Base-by-base conservation (phyloP, 1,140 invertebrate genomes). In the Chymomyza costata region DNA sequence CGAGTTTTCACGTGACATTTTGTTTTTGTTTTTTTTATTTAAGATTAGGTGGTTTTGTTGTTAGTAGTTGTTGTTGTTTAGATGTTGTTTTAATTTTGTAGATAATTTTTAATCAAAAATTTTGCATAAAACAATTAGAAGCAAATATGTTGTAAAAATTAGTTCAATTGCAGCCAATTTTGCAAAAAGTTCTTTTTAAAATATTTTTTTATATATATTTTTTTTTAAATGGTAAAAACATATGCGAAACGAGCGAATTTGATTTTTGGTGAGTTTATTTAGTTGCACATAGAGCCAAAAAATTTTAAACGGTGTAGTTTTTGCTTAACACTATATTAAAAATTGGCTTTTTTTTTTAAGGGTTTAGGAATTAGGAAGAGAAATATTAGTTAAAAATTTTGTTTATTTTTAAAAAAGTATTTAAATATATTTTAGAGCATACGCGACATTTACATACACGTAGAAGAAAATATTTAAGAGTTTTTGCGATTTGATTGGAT, bases 1-100 rank as follows among this genome's bases (percentile, higher is more conserved):
- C 41, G 82, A 84, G 52, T 84, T 84, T 84, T 84, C 82, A 47
- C 82, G 82, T 46, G 82, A 84, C 82, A 84, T 84, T 66, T 65
- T 62, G 45, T 47, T 64, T 50, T 64, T 45, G 41, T 44, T 45
- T 55, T 6, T 38, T 47, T 41, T 51, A 32, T 30, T 2, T 16
- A 14, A 34, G 3, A 34, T 6, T 34, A 28, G 11, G 3, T 3
- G 32, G 3, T 34, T 3, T 34, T 34, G 32, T 34, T 34, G 21
- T 25, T 8, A 16, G 17, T 62, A 46, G 35, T 39, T 19, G 39
- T 16, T 32, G 35, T 49, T n/a, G 45, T 47, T 50, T 49, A 1
- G 38, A 15, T 60, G 34, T 50, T 31, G 40, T 35, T 41, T 47
- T 51, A 44, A 25, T 50, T 35, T n/a, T 43, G 17, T 70, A n/a